These are phyloP conservation scores for Caenorhabditis sp. DNA, from an alignment of 2,888 invertebrate species.

Conservation along the genomic window DNA sequence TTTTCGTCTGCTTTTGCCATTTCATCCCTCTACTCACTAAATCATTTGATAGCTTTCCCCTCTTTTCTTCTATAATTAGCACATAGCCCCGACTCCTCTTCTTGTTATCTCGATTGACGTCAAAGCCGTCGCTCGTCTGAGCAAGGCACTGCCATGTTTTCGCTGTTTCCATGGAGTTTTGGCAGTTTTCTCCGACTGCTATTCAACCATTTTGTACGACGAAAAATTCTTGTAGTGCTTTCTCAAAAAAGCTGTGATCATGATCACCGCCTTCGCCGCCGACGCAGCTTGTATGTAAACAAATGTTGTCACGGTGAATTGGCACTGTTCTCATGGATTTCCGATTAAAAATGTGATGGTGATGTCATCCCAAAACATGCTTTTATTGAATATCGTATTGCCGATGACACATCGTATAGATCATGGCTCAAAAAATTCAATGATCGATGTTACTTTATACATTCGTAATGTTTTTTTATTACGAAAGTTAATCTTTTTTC, in stretches of 20 bases:
- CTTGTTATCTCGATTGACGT: conserved; percentile 35
- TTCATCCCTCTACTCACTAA: background rate
- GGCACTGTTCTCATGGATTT: too few species aligned
- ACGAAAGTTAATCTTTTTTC: too few species aligned
- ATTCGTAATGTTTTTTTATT: too few species aligned
- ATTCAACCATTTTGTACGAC: too few species aligned
- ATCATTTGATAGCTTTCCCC: conserved; percentile 4
- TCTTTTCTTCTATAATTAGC: conserved; percentile 13
- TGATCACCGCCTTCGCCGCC: conserved; percentile 11
- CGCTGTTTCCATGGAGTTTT: conserved; percentile 30
- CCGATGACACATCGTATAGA: too few species aligned
- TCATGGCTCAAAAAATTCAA: too few species aligned
- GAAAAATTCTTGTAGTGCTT: too few species aligned
- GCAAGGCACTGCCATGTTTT: conserved; percentile 16
- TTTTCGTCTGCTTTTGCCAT: conserved; percentile 31
- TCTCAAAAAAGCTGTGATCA: conserved; percentile 1
- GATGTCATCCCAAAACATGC: too few species aligned
- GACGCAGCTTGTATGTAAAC: conserved; percentile 8
- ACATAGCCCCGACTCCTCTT: background rate
- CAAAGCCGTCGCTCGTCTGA: conserved; percentile 8
- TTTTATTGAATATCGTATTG: too few species aligned
- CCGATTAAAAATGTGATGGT: too few species aligned
- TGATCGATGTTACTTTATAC: too few species aligned
- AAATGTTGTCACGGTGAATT: conserved; percentile 35
- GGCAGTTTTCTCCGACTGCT: conserved; percentile 1